A percentile compares a stretch with the other conserved stretches of the same genome.
Conservation (phyloP, 1,140 invertebrate genomes). For the Drosophila repleta region DNA sequence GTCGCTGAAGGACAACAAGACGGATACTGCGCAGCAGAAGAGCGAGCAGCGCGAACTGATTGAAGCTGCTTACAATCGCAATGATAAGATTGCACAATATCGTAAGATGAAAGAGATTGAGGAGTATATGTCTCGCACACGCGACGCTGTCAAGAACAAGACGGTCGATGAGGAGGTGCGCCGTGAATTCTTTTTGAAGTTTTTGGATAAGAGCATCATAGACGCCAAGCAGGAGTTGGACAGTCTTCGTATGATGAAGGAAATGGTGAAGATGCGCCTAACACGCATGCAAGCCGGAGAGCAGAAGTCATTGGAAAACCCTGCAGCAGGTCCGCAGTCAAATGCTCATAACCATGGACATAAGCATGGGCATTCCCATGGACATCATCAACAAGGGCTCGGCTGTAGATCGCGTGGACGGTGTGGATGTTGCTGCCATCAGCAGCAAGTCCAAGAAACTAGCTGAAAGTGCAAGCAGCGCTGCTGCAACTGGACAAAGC, state of each 20-base stretch:
- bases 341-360: slow-evolving; percentile 11
- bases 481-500: slow-evolving; percentile 74
- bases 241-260: slow-evolving; percentile 89
- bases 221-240: slow-evolving; percentile 91
- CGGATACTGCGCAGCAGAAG: slow-evolving; percentile 34
- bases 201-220: slow-evolving; percentile 90
- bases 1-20: slow-evolving; percentile 21
- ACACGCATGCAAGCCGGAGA: slow-evolving; percentile 38
- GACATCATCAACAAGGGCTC: slow-evolving; percentile 84
- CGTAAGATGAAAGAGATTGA: slow-evolving; percentile 92
- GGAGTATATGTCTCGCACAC: slow-evolving; percentile 87
- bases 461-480: slow-evolving; percentile 61
- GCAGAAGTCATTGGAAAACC: background rate
- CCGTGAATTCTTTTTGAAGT: slow-evolving; percentile 92
- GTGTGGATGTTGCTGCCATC: slow-evolving; percentile 92
- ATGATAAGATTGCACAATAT: slow-evolving; percentile 92
- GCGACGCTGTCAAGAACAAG: slow-evolving; percentile 86
- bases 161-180: slow-evolving; percentile 92
- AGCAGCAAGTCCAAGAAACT: slow-evolving; percentile 90
- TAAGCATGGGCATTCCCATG: slow-evolving; percentile 45
- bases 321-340: background rate
- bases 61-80: slow-evolving; percentile 85
- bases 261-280: slow-evolving; percentile 88
- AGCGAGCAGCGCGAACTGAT: slow-evolving; percentile 78
- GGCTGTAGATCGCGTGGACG: slow-evolving; percentile 92